Evolutionary conservation across 2,113 vertebrate species (phyloP).

Genomic region (Prolemur simus): DNA sequence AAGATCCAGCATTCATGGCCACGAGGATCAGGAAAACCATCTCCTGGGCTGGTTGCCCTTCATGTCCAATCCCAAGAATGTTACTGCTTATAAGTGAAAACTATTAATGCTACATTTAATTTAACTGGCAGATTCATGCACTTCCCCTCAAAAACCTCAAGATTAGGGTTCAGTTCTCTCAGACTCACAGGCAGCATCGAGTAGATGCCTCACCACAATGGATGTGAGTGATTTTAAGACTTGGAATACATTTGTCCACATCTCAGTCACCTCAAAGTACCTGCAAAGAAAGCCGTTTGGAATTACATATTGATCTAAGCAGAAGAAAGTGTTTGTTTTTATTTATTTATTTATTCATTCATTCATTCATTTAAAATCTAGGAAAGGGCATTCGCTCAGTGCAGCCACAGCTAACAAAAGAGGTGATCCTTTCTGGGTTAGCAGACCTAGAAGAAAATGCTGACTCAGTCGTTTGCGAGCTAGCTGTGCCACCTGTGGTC

Average conservation of each 20-base stretch:
- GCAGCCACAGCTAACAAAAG: not conserved
- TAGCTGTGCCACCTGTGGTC: not conserved
- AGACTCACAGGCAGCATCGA: not conserved
- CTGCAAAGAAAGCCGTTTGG: not conserved
- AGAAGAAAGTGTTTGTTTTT: too few relatives aligned
- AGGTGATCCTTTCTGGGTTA: not conserved
- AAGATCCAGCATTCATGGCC: not conserved
- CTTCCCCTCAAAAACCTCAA: not conserved
- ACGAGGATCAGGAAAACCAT: not conserved
- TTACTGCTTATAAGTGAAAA: not conserved
- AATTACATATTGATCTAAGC: not conserved
- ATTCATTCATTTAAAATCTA: not conserved
- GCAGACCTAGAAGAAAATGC: not conserved
- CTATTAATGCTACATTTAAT: conserved; percentile 1
- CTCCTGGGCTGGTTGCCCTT: not conserved
- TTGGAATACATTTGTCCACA: not conserved
- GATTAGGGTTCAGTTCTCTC: not conserved
- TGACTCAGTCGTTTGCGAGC: not conserved
- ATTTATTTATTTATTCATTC: too few relatives aligned
- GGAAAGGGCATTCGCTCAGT: not conserved
- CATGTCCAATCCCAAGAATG: not conserved
- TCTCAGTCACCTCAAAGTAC: not conserved
- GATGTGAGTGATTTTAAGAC: not conserved
- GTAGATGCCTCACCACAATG: not conserved
- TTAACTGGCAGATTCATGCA: not conserved